Evolutionary conservation across 2,888 invertebrate genomes (phyloP).

Genomic region (Seira musarum): DNA sequence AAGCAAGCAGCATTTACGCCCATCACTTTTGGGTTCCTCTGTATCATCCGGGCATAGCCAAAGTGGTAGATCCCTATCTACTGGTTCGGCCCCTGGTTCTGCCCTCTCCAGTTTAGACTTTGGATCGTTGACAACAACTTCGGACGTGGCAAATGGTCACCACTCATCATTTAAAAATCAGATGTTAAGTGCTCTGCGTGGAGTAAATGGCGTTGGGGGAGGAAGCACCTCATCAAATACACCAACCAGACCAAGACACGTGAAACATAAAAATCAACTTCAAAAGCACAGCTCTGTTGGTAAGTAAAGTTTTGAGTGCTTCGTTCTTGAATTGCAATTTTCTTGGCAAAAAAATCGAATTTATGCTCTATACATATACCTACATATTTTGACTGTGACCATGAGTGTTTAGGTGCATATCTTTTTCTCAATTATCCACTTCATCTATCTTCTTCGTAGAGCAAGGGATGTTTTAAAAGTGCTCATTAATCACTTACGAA

Average conservation of each 20-base stretch:
- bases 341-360: too few relatives aligned
- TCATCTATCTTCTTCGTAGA: not conserved
- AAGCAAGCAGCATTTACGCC: slow-evolving; percentile 67
- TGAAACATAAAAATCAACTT: slow-evolving; percentile 70
- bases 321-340: too few relatives aligned
- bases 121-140: slow-evolving; percentile 34
- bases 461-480: not conserved
- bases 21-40: slow-evolving; percentile 65
- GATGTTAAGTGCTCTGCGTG: slow-evolving; percentile 26
- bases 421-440: not conserved
- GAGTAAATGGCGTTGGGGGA: not conserved
- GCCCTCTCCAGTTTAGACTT: slow-evolving; percentile 61
- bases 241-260: slow-evolving; percentile 68
- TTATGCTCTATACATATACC: too few relatives aligned
- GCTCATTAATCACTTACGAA: not conserved
- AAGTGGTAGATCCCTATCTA: slow-evolving; percentile 37
- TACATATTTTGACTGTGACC: too few relatives aligned
- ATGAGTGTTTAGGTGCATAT: too few relatives aligned
- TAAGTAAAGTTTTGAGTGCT: slow-evolving; percentile 56
- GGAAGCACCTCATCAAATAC: slow-evolving; percentile 46
- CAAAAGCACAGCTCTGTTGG: slow-evolving; percentile 70
- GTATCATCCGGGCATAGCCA: slow-evolving; percentile 52
- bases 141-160: slow-evolving; percentile 22
- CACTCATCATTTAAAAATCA: slow-evolving; percentile 31
- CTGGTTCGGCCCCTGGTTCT: slow-evolving; percentile 59